Conservation (phyloP, 2,113 vertebrate species). For the Lophius piscatorius region DNA sequence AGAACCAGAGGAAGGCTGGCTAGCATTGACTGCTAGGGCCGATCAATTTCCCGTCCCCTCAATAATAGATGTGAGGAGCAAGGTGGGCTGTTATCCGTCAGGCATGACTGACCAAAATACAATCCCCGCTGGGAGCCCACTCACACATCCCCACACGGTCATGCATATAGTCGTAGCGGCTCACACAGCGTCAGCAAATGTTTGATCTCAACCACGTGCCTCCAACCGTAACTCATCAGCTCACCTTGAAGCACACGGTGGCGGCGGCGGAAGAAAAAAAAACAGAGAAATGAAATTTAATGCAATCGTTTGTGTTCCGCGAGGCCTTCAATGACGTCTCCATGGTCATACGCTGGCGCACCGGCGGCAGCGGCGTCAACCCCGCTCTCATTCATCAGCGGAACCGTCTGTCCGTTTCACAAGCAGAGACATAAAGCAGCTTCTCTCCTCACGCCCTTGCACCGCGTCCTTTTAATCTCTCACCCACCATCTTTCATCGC, state of each 20-base stretch:
- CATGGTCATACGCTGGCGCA: conserved; percentile 31
- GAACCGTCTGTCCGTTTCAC: conserved; percentile 22
- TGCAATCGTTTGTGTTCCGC: conserved; percentile 1
- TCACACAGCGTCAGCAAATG: too few species aligned
- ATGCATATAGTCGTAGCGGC: background rate
- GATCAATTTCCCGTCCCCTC: conserved; percentile 74
- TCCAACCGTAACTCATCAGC: conserved; percentile 11
- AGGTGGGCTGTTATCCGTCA: conserved; percentile 70
- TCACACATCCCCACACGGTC: background rate
- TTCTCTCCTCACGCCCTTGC: conserved; percentile 32
- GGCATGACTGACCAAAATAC: conserved; percentile 65
- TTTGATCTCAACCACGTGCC: too few species aligned
- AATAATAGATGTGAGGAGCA: conserved; percentile 79
- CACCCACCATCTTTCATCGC: conserved; percentile 28
- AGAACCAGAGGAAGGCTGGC: conserved; percentile 39
- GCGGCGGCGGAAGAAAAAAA: conserved; percentile 12
- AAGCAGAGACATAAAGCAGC: conserved; percentile 25
- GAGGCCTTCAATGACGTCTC: conserved; percentile 31
- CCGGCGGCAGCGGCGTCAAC: conserved; percentile 1
- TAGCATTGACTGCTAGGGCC: conserved; percentile 60
- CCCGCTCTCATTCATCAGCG: conserved; percentile 34
- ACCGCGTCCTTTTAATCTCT: conserved; percentile 38
- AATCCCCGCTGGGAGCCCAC: conserved; percentile 59
- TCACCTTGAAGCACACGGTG: conserved; percentile 35
- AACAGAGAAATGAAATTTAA: conserved; percentile 30